Evolutionary conservation across 2,113 vertebrate genomes (phyloP).

Genomic region (Coregonus clupeaformis): DNA sequence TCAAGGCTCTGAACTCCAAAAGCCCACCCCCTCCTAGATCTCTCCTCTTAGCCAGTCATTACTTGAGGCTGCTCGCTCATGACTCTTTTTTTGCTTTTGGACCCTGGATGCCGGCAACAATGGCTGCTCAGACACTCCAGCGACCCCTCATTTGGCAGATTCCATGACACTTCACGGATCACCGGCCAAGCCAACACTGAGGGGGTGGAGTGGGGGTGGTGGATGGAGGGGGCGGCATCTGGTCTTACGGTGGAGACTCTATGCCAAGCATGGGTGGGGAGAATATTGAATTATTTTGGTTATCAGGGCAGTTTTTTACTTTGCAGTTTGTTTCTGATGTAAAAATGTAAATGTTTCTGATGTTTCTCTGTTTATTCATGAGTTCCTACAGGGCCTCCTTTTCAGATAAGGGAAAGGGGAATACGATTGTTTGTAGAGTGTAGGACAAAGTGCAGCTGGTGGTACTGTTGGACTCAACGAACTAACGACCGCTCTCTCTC

Average conservation of each 20-base stretch:
- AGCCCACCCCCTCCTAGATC: neutral
- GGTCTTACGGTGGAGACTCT: conserved; percentile 42
- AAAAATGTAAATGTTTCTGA: too few species aligned
- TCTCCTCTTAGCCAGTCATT: too few species aligned
- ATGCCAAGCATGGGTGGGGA: conserved; percentile 31
- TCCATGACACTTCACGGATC: conserved; percentile 63
- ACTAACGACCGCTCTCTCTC: neutral
- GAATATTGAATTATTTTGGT: conserved; percentile 38
- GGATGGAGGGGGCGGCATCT: conserved; percentile 33
- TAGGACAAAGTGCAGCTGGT: conserved; percentile 50
- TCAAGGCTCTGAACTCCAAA: too few species aligned
- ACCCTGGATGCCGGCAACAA: conserved; percentile 48
- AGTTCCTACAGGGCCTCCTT: conserved; percentile 46
- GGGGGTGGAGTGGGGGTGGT: neutral
- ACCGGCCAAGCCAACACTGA: conserved; percentile 50
- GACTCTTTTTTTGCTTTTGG: too few species aligned
- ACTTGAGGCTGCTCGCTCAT: too few species aligned
- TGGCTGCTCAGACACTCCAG: conserved; percentile 40
- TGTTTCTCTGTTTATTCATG: conserved; percentile 50
- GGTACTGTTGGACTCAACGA: conserved; percentile 35
- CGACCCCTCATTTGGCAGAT: conserved; percentile 58
- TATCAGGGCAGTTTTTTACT: conserved; percentile 23
- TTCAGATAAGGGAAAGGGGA: conserved; percentile 43
- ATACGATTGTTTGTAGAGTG: conserved; percentile 36
- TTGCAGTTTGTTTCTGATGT: conserved; percentile 35